phyloP scores from a whole-genome alignment of 1,140 invertebrate species.

The Brachionus rotundiformis region DNA sequence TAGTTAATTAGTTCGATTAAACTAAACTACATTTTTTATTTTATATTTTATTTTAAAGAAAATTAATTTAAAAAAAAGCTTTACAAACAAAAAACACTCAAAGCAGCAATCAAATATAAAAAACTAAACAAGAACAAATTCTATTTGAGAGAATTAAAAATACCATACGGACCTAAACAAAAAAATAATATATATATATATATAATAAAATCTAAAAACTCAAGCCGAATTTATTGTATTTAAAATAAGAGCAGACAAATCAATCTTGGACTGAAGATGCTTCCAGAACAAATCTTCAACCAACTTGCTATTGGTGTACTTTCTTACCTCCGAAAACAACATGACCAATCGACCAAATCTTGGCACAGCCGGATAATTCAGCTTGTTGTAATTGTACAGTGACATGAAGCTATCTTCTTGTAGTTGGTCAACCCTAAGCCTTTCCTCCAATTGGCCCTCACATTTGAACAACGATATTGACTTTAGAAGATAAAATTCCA shows the following conservation, averaged over 20 bases:
- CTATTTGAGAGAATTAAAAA: neutral
- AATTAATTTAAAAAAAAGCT: neutral
- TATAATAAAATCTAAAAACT: neutral
- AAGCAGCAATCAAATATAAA: neutral
- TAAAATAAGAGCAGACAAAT: constrained; percentile 21
- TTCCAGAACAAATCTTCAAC: constrained; percentile 36
- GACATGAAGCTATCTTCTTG: constrained; percentile 48
- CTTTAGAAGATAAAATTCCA: constrained; percentile 48
- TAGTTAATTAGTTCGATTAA: too few relatives aligned
- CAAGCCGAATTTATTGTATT: neutral
- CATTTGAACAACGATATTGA: constrained; percentile 46
- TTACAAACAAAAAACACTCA: constrained; percentile 28
- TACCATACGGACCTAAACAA: constrained; percentile 17
- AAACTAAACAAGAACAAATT: neutral
- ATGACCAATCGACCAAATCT: constrained; percentile 19
- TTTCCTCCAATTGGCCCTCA: neutral
- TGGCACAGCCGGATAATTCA: constrained; percentile 9
- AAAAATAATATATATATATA: neutral
- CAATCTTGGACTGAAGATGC: constrained; percentile 13
- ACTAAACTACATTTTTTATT: too few relatives aligned
- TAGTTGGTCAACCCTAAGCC: neutral
- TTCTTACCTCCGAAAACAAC: constrained; percentile 32
- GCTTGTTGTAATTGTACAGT: constrained; percentile 42
- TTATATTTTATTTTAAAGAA: neutral
- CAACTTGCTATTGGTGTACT: constrained; percentile 6